phyloP scores from a whole-genome alignment of 2,113 vertebrate genomes.

The Apodemus speciosus region DNA sequence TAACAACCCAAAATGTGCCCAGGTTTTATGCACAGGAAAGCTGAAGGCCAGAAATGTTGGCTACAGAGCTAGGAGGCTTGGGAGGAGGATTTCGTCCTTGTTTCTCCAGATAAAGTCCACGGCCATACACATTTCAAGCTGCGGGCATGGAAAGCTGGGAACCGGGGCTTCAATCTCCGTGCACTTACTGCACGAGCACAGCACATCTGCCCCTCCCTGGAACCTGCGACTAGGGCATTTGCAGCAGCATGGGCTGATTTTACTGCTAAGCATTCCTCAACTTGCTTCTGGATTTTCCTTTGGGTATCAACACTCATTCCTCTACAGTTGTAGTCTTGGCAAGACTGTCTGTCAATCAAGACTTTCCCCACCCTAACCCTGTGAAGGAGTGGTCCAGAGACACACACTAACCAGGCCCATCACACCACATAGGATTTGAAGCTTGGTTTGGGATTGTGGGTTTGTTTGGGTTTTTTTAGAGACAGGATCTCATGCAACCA shows the following conservation, averaged over 20 bases:
- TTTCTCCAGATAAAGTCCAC: slow-evolving; percentile 46
- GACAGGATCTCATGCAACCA: neutral
- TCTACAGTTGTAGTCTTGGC: neutral
- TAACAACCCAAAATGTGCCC: neutral
- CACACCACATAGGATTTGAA: neutral
- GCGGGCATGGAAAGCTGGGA: neutral
- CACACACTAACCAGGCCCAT: neutral
- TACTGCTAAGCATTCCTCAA: neutral
- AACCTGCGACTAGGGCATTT: neutral
- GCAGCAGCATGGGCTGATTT: neutral
- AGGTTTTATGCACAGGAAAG: neutral
- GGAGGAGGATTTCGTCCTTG: neutral
- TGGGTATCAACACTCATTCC: neutral
- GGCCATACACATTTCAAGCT: neutral
- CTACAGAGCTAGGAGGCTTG: neutral
- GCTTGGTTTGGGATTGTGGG: neutral
- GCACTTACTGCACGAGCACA: too few species aligned
- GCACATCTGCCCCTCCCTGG: neutral
- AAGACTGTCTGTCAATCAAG: slow-evolving; percentile 40
- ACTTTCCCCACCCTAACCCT: neutral
- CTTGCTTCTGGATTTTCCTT: neutral
- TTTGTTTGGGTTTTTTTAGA: neutral
- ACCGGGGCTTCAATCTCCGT: neutral
- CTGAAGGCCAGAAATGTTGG: neutral
- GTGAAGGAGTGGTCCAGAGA: neutral